Conservation (phyloP, 1,140 invertebrate genomes). For the Meloidogyne chitwoodi region DNA sequence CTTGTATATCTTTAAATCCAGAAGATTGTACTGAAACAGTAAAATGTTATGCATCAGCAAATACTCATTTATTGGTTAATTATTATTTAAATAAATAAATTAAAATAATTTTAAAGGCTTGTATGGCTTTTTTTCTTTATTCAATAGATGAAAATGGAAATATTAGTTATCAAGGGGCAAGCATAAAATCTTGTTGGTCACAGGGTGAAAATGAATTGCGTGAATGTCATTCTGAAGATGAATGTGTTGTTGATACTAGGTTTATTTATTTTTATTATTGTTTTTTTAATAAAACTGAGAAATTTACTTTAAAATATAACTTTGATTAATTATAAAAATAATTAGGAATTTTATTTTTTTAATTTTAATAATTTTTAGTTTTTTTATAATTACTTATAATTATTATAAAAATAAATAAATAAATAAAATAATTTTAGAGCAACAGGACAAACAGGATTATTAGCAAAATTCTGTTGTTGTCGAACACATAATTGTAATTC, state of each 20-base stretch:
- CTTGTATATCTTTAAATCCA: background rate
- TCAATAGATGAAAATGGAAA: slow-evolving; percentile 35
- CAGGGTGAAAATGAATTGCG: slow-evolving; percentile 42
- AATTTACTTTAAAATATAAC: too few relatives aligned
- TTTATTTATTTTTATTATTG: too few relatives aligned
- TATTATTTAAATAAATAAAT: background rate
- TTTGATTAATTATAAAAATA: too few relatives aligned
- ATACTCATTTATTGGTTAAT: slow-evolving; percentile 11
- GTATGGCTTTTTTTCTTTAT: slow-evolving; percentile 46
- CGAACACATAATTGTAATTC: slow-evolving; percentile 47
- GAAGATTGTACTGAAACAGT: background rate
- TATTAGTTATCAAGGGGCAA: background rate
- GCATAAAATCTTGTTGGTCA: slow-evolving; percentile 44
- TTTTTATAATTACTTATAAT: too few relatives aligned
- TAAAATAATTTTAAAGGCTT: slow-evolving; percentile 32
- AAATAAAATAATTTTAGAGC: background rate
- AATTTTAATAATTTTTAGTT: too few relatives aligned
- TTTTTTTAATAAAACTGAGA: too few relatives aligned
- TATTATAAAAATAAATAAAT: too few relatives aligned
- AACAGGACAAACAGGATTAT: slow-evolving; percentile 24
- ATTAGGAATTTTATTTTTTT: too few relatives aligned
- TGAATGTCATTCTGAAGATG: slow-evolving; percentile 30
- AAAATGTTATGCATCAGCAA: background rate
- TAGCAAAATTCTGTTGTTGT: slow-evolving; percentile 44
- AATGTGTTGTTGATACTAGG: slow-evolving; percentile 39